These are phyloP conservation scores for Astatotilapia flaviijosephi DNA, from an alignment of 2,113 vertebrate species.

Conservation along the genomic window DNA sequence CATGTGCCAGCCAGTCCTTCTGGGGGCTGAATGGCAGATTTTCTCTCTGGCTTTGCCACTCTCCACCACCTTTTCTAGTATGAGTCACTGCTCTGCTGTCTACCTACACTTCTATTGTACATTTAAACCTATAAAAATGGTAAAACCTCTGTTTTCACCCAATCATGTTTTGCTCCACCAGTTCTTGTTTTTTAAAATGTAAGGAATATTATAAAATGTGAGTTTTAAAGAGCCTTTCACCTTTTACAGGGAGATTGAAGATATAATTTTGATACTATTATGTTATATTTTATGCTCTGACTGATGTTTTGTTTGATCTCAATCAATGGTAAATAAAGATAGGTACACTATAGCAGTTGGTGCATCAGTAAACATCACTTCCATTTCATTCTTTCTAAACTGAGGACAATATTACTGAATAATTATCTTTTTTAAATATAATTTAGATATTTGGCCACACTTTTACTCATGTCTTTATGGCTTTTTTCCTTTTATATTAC, in stretches of 20 bases:
- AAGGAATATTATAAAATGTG: not conserved
- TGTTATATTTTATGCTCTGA: not conserved
- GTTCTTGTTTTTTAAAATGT: not conserved
- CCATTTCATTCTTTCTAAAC: not conserved
- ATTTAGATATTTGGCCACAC: not conserved
- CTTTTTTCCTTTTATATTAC: not conserved
- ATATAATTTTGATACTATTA: not conserved
- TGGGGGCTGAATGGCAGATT: not conserved
- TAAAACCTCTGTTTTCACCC: not conserved
- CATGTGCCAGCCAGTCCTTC: not conserved
- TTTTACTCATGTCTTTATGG: not conserved
- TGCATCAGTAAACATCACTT: not conserved
- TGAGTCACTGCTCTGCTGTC: not conserved
- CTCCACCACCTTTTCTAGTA: not conserved
- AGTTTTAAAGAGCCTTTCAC: not conserved
- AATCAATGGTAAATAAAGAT: not conserved
- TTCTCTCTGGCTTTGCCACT: not conserved
- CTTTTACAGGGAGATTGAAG: not conserved
- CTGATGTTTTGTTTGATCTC: not conserved
- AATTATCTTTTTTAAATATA: rapidly evolving
- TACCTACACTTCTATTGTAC: not conserved
- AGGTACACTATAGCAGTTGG: not conserved
- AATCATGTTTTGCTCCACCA: not conserved
- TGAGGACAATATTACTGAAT: not conserved
- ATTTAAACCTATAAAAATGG: not conserved